phyloP scores from a whole-genome alignment of 2,888 invertebrate species.

The Archaeoteleia sp. region DNA sequence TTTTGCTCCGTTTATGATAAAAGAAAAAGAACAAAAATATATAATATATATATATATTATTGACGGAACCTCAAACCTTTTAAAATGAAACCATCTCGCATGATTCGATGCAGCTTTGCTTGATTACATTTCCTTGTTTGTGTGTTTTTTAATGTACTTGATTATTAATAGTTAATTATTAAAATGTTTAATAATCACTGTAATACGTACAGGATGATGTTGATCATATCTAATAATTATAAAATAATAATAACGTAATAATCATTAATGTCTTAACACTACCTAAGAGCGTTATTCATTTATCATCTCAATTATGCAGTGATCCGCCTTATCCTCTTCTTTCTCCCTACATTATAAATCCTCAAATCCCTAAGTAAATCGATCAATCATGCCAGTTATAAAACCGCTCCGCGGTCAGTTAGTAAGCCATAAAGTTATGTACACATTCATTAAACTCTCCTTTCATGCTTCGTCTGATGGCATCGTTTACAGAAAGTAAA shows the following conservation, averaged over 20 bases:
- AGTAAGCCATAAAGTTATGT: constrained; percentile 70
- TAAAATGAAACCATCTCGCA: constrained; percentile 63
- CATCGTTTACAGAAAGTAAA: constrained; percentile 61
- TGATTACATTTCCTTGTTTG: constrained; percentile 49
- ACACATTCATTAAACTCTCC: constrained; percentile 63
- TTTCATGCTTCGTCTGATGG: constrained; percentile 62
- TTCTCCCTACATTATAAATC: constrained; percentile 27
- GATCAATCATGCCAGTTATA: constrained; percentile 52
- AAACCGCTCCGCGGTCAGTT: constrained; percentile 69
- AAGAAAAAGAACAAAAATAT: constrained; percentile 46
- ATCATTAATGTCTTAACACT: constrained; percentile 69
- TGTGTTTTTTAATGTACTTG: constrained; percentile 44
- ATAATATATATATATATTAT: no score
- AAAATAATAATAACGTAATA: constrained; percentile 62
- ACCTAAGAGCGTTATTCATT: constrained; percentile 66
- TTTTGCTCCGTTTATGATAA: constrained; percentile 39
- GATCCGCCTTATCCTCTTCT: constrained; percentile 19
- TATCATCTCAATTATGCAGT: constrained; percentile 59
- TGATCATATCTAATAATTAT: constrained; percentile 57
- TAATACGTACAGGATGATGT: constrained; percentile 58
- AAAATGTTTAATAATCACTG: constrained; percentile 62
- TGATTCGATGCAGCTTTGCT: constrained; percentile 53
- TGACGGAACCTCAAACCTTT: constrained; percentile 61
- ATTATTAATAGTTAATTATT: constrained; percentile 61
- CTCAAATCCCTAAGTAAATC: constrained; percentile 52